Conservation (phyloP, 1,140 invertebrate genomes). For the Drosophila tristis region DNA sequence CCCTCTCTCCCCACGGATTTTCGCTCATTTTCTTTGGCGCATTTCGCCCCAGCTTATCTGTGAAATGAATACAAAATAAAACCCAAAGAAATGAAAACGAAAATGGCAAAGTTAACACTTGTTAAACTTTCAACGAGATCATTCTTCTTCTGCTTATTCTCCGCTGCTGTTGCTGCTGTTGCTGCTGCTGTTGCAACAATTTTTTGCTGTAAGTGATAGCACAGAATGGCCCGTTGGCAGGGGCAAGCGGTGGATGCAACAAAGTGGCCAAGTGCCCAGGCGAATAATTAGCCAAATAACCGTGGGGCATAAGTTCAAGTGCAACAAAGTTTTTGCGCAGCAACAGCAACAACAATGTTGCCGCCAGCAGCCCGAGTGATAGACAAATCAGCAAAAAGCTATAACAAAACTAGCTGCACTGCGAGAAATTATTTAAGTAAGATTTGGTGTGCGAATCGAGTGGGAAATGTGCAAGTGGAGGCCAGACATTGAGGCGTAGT, state of each 20-base stretch:
- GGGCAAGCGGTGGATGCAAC: constrained; percentile 40
- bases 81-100: constrained; percentile 73
- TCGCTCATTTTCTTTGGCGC: constrained; percentile 48
- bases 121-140: constrained; percentile 78
- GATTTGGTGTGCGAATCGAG: no score
- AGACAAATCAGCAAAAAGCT: constrained; percentile 50
- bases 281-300: constrained; percentile 82
- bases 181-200: constrained; percentile 34
- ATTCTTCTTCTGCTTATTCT: constrained; percentile 3
- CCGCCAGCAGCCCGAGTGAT: constrained; percentile 36
- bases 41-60: constrained; percentile 70
- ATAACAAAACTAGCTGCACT: no score
- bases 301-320: constrained; percentile 80
- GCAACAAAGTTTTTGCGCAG: constrained; percentile 64
- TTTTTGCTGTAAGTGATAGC: constrained; percentile 69
- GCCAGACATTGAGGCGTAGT: no score
- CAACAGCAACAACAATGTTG: constrained; percentile 57
- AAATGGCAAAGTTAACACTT: constrained; percentile 82
- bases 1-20: neutral
- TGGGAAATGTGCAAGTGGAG: no score
- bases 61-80: constrained; percentile 66
- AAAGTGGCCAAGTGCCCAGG: constrained; percentile 78
- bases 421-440: neutral
- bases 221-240: constrained; percentile 2
- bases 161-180: constrained; percentile 21